Base-by-base conservation (phyloP, 2,888 invertebrate genomes). In the Graphium colonna region DNA sequence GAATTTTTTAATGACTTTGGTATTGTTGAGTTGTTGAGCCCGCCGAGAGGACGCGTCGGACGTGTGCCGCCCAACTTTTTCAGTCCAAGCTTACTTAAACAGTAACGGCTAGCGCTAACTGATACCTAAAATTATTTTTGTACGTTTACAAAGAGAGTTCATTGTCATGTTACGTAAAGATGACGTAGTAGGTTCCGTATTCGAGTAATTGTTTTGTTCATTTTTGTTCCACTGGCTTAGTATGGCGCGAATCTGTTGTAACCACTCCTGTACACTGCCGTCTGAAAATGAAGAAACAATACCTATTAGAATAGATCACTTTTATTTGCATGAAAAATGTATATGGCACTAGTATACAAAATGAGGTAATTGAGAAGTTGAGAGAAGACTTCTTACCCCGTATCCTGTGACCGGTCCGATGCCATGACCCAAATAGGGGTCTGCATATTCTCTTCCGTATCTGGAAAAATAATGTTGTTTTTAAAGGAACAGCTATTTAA, bases 361-460 rank as follows among this genome's bases (percentile, higher is more conserved):
- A n/a, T n/a, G n/a, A n/a, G n/a, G n/a, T n/a, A n/a, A n/a, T n/a
- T n/a, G n/a, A n/a, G n/a, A n/a, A n/a, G n/a, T n/a, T n/a, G n/a
- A 21, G 21, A 21, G 21, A 21, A 21, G 21, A 21, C 28, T n/a
- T 10, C 93, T 94, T 93, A 98, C 98, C 93, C 97, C 98, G 88
- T 98, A 98, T 77, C 98, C 97, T 67, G 98, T 95, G 73, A 98
- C 96, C 69, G 98, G 98, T 77, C 98, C 98, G 82, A 98, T 97
- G 63, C 97, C 95, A 90, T 98, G 98, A 67, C 96, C 97, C 77
- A 98, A 91, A 90, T 97, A 98, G 56, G 97, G 97, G 89, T 98
- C 98, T 69, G 96, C 95, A 77, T 95, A 96, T 77, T 97, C 97
- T 79, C 97, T 93, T 71, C 96, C 96, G 81, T 97, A 97, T 65